A percentile compares a stretch with the other conserved stretches of the same genome.
Evolutionary conservation across 2,113 vertebrate species (phyloP).

Genomic region (Lontra canadensis): DNA sequence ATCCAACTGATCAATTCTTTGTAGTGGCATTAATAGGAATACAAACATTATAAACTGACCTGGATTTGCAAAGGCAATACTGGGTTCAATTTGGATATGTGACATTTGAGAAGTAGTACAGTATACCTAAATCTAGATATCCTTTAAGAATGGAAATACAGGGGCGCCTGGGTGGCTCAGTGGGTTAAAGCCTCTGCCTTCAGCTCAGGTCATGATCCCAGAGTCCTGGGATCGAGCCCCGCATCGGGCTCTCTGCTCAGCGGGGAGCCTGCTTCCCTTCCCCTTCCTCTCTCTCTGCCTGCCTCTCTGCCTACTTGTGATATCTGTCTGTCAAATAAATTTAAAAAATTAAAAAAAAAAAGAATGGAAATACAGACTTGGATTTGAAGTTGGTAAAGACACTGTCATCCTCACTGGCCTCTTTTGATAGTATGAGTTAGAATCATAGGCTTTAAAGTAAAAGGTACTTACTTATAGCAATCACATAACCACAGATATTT

Average conservation of each 20-base stretch:
- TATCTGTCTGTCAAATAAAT: too few species aligned
- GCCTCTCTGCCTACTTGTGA: too few species aligned
- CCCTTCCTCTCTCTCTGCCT: too few species aligned
- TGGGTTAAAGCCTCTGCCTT: too few species aligned
- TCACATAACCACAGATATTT: slow-evolving; percentile 7
- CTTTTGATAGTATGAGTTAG: background rate
- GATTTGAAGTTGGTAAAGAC: background rate
- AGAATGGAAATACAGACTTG: background rate
- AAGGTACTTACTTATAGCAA: background rate
- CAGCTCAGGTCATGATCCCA: too few species aligned
- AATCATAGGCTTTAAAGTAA: slow-evolving; percentile 15
- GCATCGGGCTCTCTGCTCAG: too few species aligned
- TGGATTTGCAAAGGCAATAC: background rate
- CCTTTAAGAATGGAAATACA: slow-evolving; percentile 8
- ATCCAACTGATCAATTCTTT: background rate
- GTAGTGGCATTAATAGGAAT: background rate
- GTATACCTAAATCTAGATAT: background rate
- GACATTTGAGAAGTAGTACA: background rate
- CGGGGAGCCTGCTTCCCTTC: too few species aligned
- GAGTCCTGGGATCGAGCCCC: too few species aligned
- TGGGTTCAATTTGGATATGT: slow-evolving; percentile 12
- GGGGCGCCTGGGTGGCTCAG: too few species aligned
- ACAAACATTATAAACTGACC: background rate
- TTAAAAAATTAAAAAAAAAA: too few species aligned
- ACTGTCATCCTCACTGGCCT: background rate